A percentile compares a stretch with the other conserved stretches of the same genome.
Evolutionary conservation across 2,888 invertebrate genomes (phyloP).

Genomic region (Harpalus rufipes): DNA sequence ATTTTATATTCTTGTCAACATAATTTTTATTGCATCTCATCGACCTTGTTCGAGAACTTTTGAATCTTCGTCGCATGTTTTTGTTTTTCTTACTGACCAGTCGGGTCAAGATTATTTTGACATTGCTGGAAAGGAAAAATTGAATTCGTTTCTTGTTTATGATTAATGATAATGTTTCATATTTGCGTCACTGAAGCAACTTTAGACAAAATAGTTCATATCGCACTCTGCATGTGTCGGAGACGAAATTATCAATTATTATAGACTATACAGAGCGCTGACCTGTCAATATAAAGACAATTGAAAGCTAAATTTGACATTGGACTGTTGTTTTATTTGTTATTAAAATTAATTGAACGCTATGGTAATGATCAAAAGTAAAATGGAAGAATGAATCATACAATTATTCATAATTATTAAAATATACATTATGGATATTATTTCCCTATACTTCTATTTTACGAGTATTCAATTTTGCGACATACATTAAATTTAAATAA

Average conservation of each 20-base stretch:
- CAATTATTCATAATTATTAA: too few relatives aligned
- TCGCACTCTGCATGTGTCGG: neutral
- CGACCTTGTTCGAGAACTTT: neutral
- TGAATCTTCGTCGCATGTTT: neutral
- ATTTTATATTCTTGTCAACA: neutral
- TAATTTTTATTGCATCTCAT: neutral
- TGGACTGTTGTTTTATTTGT: neutral
- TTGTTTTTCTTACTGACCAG: neutral
- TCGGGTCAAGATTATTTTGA: neutral
- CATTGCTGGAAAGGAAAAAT: neutral
- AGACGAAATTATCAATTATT: neutral
- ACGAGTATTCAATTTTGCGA: too few relatives aligned
- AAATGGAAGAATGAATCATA: neutral
- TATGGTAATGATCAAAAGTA: neutral
- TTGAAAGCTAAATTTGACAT: neutral
- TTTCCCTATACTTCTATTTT: too few relatives aligned
- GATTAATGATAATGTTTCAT: neutral
- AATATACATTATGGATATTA: too few relatives aligned
- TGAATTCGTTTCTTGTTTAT: neutral
- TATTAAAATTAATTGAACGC: too few relatives aligned
- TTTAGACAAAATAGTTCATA: neutral
- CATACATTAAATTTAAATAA: too few relatives aligned
- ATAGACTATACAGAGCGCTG: neutral
- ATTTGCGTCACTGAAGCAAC: neutral
- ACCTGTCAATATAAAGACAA: neutral